A percentile compares a stretch with the other conserved stretches of the same genome.
These are phyloP conservation scores for Drymodes brunneopygia DNA, from an alignment of 2,113 vertebrate genomes.

Conservation along the genomic window DNA sequence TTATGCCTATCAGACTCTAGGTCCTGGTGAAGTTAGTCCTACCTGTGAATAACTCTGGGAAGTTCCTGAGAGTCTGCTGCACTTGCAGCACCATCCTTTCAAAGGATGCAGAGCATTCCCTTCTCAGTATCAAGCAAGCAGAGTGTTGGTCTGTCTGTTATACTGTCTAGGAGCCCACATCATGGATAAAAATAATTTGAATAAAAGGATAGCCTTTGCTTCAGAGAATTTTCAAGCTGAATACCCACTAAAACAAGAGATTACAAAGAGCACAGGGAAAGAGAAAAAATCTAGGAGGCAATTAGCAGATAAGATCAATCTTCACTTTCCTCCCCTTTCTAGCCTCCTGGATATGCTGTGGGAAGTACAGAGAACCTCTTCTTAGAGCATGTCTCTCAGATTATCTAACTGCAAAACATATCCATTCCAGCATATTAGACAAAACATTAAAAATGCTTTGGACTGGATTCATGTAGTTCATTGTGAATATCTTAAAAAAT, in stretches of 20 bases:
- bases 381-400: background rate
- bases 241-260: background rate
- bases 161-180: background rate
- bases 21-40: background rate
- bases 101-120: background rate
- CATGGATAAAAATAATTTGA: background rate
- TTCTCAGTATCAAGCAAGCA: background rate
- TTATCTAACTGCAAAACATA: background rate
- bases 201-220: background rate
- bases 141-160: background rate
- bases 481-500: background rate
- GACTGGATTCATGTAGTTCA: background rate
- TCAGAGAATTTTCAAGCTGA: background rate
- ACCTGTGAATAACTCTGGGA: background rate
- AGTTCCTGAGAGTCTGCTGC: background rate
- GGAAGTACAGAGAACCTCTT: background rate
- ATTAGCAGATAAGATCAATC: background rate
- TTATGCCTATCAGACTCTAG: background rate
- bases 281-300: background rate
- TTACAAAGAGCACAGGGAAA: background rate
- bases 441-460: background rate
- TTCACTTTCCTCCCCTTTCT: background rate
- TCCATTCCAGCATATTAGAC: background rate
- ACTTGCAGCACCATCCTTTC: background rate
- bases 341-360: background rate